phyloP scores from a whole-genome alignment of 2,113 vertebrate species.

The Percopsis transmontana region DNA sequence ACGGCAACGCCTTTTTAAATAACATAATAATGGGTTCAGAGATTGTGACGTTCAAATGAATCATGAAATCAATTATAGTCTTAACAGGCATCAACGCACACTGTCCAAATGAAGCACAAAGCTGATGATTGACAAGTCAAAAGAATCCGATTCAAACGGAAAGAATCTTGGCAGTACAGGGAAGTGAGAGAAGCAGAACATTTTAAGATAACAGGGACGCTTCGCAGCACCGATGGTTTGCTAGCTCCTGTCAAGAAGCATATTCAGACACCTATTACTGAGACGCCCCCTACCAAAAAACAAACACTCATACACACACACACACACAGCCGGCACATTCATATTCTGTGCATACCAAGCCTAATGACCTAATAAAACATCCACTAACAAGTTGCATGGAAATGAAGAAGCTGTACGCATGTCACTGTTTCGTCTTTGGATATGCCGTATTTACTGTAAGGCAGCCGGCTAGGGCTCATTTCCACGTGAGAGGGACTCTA shows the following conservation, averaged over 20 bases:
- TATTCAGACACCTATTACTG: no score
- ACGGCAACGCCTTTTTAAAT: no score
- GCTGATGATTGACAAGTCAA: neutral
- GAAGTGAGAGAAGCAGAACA: no score
- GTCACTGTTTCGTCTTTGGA: conserved; percentile 34
- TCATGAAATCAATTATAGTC: conserved; percentile 30
- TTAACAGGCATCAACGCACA: conserved; percentile 2
- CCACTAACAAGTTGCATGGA: conserved; percentile 7
- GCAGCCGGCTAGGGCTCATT: conserved; percentile 50
- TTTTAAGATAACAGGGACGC: no score
- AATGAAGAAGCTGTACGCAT: conserved; percentile 13
- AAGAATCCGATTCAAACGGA: neutral
- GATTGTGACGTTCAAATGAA: conserved; percentile 21
- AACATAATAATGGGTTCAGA: no score
- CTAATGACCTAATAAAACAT: neutral
- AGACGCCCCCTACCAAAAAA: neutral
- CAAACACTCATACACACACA: neutral
- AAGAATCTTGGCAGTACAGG: neutral
- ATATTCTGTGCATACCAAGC: neutral
- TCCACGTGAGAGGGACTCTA: conserved; percentile 53
- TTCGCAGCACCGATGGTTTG: neutral
- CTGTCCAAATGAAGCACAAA: conserved; percentile 5
- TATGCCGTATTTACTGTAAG: conserved; percentile 43
- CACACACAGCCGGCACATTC: conserved; percentile 1
- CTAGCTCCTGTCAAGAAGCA: neutral